A percentile compares a stretch with the other conserved stretches of the same genome.
Evolutionary conservation across 2,113 vertebrate species (phyloP).

Genomic region (Chinchilla lanigera): DNA sequence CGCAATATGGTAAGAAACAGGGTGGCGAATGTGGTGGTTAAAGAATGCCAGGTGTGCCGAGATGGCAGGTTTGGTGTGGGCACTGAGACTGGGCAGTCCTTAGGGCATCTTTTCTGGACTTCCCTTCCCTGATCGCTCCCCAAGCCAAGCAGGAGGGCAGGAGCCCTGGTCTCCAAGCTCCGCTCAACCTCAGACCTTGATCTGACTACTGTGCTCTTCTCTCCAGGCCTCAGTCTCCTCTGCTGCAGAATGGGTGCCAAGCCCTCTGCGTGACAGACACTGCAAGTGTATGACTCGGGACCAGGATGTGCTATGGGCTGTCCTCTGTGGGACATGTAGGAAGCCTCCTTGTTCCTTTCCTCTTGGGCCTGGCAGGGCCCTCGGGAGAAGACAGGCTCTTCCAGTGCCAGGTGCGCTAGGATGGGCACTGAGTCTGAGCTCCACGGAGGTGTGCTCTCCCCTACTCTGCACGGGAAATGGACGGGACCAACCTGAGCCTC

Average conservation of each 20-base stretch:
- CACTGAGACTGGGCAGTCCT: neutral
- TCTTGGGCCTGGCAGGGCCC: neutral
- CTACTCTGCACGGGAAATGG: neutral
- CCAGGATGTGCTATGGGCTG: neutral
- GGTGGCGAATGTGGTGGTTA: neutral
- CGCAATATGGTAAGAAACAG: neutral
- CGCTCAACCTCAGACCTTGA: neutral
- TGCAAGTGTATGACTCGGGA: neutral
- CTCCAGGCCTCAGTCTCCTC: neutral
- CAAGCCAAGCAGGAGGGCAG: neutral
- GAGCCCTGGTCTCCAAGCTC: neutral
- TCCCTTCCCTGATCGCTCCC: neutral
- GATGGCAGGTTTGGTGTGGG: neutral
- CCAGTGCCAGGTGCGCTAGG: neutral
- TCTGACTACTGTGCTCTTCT: neutral
- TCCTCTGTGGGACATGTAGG: neutral
- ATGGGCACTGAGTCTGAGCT: neutral
- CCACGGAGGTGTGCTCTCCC: neutral
- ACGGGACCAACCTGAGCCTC: neutral
- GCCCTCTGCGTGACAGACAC: neutral
- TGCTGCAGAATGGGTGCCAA: neutral
- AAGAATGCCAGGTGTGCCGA: neutral
- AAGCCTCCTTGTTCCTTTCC: neutral
- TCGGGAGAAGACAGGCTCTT: neutral
- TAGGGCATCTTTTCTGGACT: constrained; percentile 9